phyloP scores from a whole-genome alignment of 2,888 invertebrate species.

The Ichneumoninae sp. region DNA sequence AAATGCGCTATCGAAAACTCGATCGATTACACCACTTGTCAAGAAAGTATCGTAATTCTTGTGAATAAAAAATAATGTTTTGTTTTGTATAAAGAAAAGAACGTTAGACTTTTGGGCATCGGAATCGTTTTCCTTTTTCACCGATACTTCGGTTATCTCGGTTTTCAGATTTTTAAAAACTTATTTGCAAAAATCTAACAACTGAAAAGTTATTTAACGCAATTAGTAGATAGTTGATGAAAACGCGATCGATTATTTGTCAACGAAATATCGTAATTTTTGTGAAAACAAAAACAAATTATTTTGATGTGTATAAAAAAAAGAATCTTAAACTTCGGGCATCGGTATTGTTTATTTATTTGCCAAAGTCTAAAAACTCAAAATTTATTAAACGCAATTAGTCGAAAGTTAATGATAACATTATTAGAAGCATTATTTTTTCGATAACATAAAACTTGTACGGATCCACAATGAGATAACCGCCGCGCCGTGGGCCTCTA shows the following conservation, averaged over 20 bases:
- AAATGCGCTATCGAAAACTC: too few species aligned
- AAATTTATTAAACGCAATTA: not conserved
- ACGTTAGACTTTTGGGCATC: not conserved
- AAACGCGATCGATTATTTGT: not conserved
- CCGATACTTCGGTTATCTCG: too few species aligned
- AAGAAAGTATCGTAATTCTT: not conserved
- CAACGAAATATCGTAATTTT: not conserved
- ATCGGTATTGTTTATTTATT: not conserved
- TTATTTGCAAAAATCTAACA: too few species aligned
- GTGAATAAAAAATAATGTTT: not conserved
- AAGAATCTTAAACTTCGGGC: not conserved
- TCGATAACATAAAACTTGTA: not conserved
- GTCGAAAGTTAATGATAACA: not conserved
- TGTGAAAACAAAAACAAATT: not conserved
- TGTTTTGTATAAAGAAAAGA: not conserved
- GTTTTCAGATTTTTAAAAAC: too few species aligned
- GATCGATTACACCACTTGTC: not conserved
- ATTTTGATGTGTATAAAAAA: not conserved
- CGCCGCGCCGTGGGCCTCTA: not conserved
- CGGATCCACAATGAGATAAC: not conserved
- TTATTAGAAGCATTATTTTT: not conserved
- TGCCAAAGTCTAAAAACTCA: not conserved
- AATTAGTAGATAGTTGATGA: not conserved
- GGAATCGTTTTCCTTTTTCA: not conserved
- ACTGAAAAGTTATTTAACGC: not conserved